Conservation (phyloP, 1,140 invertebrate species). For the Cherax destructor region DNA sequence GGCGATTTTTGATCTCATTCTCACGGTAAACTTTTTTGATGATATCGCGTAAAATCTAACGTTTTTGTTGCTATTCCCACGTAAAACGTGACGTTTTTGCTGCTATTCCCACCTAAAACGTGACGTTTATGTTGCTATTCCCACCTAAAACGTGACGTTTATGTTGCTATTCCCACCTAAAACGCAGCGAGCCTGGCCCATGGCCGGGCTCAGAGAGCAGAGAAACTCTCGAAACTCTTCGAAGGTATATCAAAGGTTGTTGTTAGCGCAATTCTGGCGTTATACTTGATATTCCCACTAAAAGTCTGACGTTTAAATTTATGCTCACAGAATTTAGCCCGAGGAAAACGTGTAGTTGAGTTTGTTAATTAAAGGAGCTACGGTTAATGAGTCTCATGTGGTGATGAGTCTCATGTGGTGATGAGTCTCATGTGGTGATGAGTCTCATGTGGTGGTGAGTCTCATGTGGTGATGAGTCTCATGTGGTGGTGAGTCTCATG, state of each 20-base stretch:
- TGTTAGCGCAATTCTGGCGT: too few relatives aligned
- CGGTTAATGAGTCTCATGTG: slow-evolving; percentile 5
- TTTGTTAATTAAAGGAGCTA: slow-evolving; percentile 13
- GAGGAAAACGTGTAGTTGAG: slow-evolving; percentile 4
- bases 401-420: not conserved
- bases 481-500: not conserved
- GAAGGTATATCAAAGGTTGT: too few relatives aligned
- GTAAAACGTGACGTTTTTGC: not conserved
- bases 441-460: not conserved
- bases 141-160: not conserved
- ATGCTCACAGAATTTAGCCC: not conserved
- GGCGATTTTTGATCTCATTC: too few relatives aligned
- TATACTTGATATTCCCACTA: too few relatives aligned
- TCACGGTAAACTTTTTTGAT: too few relatives aligned
- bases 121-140: not conserved
- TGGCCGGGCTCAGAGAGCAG: too few relatives aligned
- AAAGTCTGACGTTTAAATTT: not conserved
- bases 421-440: not conserved
- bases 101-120: too few relatives aligned
- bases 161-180: too few relatives aligned
- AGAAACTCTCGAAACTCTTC: too few relatives aligned
- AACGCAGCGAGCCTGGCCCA: too few relatives aligned
- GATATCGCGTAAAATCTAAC: too few relatives aligned
- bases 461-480: too few relatives aligned
- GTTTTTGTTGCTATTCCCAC: not conserved